Conservation (phyloP, 1,140 invertebrate species). For the Diprion similis region DNA sequence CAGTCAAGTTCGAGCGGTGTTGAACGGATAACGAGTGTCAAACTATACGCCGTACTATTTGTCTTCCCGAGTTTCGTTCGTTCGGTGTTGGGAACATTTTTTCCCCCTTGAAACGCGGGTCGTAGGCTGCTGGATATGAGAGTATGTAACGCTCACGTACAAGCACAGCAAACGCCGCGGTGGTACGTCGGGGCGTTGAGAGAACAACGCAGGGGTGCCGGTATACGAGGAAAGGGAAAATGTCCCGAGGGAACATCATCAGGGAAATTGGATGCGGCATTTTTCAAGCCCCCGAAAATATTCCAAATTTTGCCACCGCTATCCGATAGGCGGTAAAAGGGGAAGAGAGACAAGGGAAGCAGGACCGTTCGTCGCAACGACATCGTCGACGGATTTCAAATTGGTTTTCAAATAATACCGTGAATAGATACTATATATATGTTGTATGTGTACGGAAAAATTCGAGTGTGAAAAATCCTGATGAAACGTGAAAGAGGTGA, state of each 20-base stretch:
- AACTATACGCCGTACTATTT: conserved; percentile 52
- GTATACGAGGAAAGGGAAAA: conserved; percentile 22
- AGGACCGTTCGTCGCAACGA: not conserved
- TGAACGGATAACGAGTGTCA: conserved; percentile 33
- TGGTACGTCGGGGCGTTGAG: conserved; percentile 12
- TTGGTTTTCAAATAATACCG: not conserved
- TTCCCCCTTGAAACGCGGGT: no score
- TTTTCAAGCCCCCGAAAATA: conserved; percentile 51
- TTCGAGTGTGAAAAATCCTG: not conserved
- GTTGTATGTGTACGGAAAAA: no score
- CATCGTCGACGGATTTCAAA: not conserved
- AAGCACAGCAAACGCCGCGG: conserved; percentile 30
- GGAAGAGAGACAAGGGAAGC: not conserved
- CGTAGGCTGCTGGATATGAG: no score
- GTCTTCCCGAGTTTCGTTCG: conserved; percentile 42
- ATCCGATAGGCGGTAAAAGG: not conserved
- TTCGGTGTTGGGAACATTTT: no score
- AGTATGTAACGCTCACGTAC: conserved; percentile 21
- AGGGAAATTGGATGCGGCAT: conserved; percentile 58
- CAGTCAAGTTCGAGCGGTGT: conserved; percentile 32
- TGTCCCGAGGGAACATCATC: conserved; percentile 54
- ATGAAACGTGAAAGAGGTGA: no score
- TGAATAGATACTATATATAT: not conserved
- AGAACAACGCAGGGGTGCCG: conserved; percentile 23
- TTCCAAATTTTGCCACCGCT: conserved; percentile 20